Evolutionary conservation across 2,113 vertebrate genomes (phyloP), one percentile per base, ranked within the genome.

Genomic region (Alexandromys fortis): DNA sequence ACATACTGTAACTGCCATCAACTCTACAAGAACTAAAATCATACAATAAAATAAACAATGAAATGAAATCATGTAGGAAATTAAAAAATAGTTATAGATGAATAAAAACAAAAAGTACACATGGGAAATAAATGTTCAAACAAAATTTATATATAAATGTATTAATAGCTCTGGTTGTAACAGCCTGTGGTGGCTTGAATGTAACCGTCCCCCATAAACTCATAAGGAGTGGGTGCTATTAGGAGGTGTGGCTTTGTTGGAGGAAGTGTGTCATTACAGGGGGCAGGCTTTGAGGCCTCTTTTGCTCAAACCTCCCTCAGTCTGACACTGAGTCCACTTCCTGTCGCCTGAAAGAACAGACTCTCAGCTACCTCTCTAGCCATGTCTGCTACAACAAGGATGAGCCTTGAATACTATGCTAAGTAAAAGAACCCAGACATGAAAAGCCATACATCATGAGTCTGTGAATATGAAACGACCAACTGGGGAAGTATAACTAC

Each of bases 11-110:
- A 24, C 33, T 47, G 38, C n/a, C 83, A 68, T 28, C 16, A 86
- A 81, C 38, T 30, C 88, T 55, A 92, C 45, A 96, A 86, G 70
- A 33, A 92, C 0, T 76, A 30, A 94, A 83, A 90, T 87, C 45
- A 58, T 65, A 82, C 22, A 82, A 86, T 78, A 21, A 55, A 52
- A 73, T 2, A 79, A 94, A 45, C 45, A 95, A 65, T 61, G 73
- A 35, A 72, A 72, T 38, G 21, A 85, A 89, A 75, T 73, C 22
- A 87, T 33, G 77, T 21, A 35, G 19, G 33, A 92, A 87, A 92
- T 75, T 61, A 83, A 61, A 94, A 94, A 92, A 45, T 73, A 94
- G 86, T 79, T 38, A 91, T 70, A 97, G 42, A 78, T 72, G 22
- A 87, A 87, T 78, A 91, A 72, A 94, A 95, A 9, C 86, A 81